Evolutionary conservation across 2,888 invertebrate species (phyloP).

Genomic region (Conops quadrifasciatus): DNA sequence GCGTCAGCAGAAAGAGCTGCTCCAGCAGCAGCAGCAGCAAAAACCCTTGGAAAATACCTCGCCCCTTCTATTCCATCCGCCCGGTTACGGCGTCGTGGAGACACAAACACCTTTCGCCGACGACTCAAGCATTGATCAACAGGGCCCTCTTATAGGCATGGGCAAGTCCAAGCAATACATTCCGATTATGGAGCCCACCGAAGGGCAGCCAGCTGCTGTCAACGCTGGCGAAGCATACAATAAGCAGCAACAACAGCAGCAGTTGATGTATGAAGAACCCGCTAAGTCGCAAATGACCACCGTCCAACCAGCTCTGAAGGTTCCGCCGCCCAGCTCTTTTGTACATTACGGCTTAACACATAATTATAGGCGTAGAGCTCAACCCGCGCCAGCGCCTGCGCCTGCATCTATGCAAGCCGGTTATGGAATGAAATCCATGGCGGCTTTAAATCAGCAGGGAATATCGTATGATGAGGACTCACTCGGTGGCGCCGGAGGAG

Average conservation of each 20-base stretch:
- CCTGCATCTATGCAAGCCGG: neutral
- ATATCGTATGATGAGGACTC: neutral
- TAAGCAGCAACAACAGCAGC: conserved; percentile 8
- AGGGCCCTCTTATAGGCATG: conserved; percentile 55
- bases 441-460: too few relatives aligned
- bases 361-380: conserved; percentile 54
- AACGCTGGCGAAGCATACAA: conserved; percentile 31
- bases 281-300: conserved; percentile 7
- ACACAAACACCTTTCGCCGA: neutral
- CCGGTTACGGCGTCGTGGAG: conserved; percentile 2
- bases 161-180: conserved; percentile 58
- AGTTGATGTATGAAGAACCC: conserved; percentile 1
- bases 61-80: conserved; percentile 60
- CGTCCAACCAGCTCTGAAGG: conserved; percentile 36
- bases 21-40: neutral
- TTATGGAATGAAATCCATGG: too few relatives aligned
- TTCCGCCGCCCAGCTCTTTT: conserved; percentile 51
- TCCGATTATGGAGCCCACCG: conserved; percentile 53
- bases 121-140: conserved; percentile 42
- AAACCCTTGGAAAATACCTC: conserved; percentile 60
- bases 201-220: conserved; percentile 39
- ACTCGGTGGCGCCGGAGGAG: neutral
- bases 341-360: conserved; percentile 56
- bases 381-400: neutral
- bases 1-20: conserved; percentile 49